Conservation (phyloP, 1,140 invertebrate species). For the Trachelipus rathkii region DNA sequence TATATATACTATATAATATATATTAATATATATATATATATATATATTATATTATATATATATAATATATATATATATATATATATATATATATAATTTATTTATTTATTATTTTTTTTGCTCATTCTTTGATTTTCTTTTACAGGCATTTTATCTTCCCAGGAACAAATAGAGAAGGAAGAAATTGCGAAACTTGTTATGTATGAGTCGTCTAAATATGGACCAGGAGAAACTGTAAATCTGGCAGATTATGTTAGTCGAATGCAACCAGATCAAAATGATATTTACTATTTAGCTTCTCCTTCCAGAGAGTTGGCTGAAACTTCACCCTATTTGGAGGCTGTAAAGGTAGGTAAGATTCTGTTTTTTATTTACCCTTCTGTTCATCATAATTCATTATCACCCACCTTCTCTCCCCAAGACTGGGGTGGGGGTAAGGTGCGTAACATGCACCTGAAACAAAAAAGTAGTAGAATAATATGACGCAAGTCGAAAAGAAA, state of each 20-base stretch:
- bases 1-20: too few species aligned
- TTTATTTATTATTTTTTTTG: neutral
- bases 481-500: too few species aligned
- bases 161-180: constrained; percentile 78
- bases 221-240: constrained; percentile 69
- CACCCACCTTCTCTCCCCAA: too few species aligned
- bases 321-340: constrained; percentile 90
- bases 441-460: too few species aligned
- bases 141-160: constrained; percentile 70
- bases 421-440: too few species aligned
- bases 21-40: too few species aligned
- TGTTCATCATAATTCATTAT: too few species aligned
- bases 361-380: too few species aligned
- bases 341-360: constrained; percentile 71
- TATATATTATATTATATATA: too few species aligned
- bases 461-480: too few species aligned
- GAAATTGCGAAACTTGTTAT: constrained; percentile 79
- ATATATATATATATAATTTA: neutral
- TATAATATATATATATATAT: neutral
- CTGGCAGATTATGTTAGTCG: constrained; percentile 74
- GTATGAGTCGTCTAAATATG: constrained; percentile 82
- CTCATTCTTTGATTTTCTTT: neutral
- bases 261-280: constrained; percentile 71
- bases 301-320: constrained; percentile 87
- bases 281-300: constrained; percentile 89